A percentile compares a stretch with the other conserved stretches of the same genome.
These are phyloP conservation scores for Raja brachyura DNA, from an alignment of 2,113 vertebrate genomes.

Conservation along the genomic window DNA sequence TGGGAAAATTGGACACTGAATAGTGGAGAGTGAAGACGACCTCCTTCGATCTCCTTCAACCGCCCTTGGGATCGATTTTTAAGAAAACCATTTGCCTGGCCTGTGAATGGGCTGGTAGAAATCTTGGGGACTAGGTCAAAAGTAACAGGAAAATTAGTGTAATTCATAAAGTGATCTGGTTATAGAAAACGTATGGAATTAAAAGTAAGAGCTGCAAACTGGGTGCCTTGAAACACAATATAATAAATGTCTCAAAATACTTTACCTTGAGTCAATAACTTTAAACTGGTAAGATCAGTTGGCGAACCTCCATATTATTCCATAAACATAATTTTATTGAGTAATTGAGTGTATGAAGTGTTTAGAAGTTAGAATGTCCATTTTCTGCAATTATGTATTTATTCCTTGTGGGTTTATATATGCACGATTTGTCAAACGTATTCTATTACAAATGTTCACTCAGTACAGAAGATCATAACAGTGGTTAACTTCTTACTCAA, in stretches of 20 bases:
- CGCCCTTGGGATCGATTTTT: too few relatives aligned
- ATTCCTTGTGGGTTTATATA: not conserved
- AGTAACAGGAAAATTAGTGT: not conserved
- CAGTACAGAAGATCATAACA: not conserved
- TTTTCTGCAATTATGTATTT: not conserved
- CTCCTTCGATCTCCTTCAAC: too few relatives aligned
- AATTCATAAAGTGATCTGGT: not conserved
- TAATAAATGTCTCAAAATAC: not conserved
- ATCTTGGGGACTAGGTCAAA: not conserved
- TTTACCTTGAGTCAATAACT: not conserved
- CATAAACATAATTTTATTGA: not conserved
- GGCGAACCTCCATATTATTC: not conserved
- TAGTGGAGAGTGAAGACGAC: too few relatives aligned
- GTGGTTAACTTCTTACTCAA: constrained; percentile 16
- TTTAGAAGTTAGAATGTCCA: not conserved
- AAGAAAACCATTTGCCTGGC: not conserved
- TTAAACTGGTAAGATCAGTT: not conserved
- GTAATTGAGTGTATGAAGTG: not conserved
- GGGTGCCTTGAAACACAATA: not conserved
- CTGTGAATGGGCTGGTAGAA: not conserved
- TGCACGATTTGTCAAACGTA: not conserved
- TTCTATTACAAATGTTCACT: not conserved
- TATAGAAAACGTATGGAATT: not conserved
- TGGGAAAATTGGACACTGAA: too few relatives aligned
- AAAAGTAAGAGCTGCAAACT: not conserved